Base-by-base conservation (phyloP, 2,888 invertebrate species). In the Anarsia innoxiella region DNA sequence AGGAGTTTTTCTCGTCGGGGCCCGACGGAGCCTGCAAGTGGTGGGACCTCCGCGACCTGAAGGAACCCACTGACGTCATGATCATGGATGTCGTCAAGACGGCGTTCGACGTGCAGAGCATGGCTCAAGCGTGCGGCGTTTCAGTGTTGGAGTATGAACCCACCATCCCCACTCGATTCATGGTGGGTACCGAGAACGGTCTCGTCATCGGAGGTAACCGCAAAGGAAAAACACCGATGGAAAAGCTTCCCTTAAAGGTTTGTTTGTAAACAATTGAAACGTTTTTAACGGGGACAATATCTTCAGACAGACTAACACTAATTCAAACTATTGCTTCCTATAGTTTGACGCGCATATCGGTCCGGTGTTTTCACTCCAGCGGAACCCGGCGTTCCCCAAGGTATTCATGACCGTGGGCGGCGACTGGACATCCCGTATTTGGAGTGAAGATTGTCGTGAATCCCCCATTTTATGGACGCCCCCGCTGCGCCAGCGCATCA, bases 381-480 rank as follows among this genome's bases (percentile, higher is more conserved):
- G 98, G 43, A 97, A 97, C 82, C 95, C 97, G 0, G 92, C 91
- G 15, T 96, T 96, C 76, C 89, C 95, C 1, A 97, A 97, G 76
- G 96, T 96, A 70, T 97, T 97, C 72, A 80, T 98, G 40, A 93
- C 95, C 1, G 91, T 97, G 28, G 97, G 97, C 1, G n/a, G n/a
- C n/a, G 97, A 97, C 73, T 97, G 96, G 94, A 93, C 94, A 28
- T 92, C 94, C 1, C 88, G 92, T 51, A 91, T 97, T 51, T 97
- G 96, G 96, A 94, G 95, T 2, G 97, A 97, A 73, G 97, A 97
- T 63, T 95, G 96, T 62, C 89, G 90, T 41, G 97, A 97, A 66
- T 95, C 95, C 29, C 89, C 95, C 4, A 92, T 97, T 30, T 88
- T 96, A 66, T 96, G 95, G 95, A 94, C 96, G 8, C 88, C 89